A percentile compares a stretch with the other conserved stretches of the same genome.
phyloP scores from a whole-genome alignment of 1,140 invertebrate genomes.

The Scaptomyza pallida region DNA sequence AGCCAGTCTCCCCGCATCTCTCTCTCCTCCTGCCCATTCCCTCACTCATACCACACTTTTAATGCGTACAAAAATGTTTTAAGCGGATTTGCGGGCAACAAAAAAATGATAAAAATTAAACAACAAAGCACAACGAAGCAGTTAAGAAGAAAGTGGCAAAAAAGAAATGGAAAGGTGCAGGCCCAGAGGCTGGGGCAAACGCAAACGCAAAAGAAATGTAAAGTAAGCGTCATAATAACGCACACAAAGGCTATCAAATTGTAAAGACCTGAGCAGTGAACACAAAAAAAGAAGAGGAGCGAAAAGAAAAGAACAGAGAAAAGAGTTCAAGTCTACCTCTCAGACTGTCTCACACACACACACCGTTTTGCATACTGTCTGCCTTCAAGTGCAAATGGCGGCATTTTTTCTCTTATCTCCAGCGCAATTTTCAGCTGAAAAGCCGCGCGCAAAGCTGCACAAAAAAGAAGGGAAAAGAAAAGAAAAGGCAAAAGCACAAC shows the following conservation, averaged over 20 bases:
- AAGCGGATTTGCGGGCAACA: conserved; percentile 48
- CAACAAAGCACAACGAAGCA: conserved; percentile 11
- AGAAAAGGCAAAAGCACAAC: conserved; percentile 4
- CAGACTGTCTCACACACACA: background rate
- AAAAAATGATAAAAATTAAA: conserved; percentile 28
- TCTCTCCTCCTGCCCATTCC: background rate
- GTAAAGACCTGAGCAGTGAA: conserved; percentile 11
- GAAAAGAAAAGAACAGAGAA: background rate
- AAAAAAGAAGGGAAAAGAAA: too few relatives aligned
- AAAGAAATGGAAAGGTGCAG: too few relatives aligned
- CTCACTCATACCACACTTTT: background rate
- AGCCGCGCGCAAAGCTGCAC: too few relatives aligned
- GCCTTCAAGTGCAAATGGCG: conserved; percentile 28
- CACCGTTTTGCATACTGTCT: background rate
- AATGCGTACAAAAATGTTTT: conserved; percentile 58
- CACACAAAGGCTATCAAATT: conserved; percentile 35
- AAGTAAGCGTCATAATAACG: conserved; percentile 32
- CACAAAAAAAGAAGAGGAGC: background rate
- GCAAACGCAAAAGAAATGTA: conserved; percentile 24
- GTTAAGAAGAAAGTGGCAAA: conserved; percentile 20
- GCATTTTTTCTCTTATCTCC: conserved; percentile 31
- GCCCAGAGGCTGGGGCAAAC: too few relatives aligned
- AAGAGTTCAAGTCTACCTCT: background rate
- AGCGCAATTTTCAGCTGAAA: conserved; percentile 20
- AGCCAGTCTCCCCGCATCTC: background rate